Evolutionary conservation across 2,888 invertebrate species (phyloP), one percentile per base, ranked within the genome.

Genomic region (Lasiommata megera): DNA sequence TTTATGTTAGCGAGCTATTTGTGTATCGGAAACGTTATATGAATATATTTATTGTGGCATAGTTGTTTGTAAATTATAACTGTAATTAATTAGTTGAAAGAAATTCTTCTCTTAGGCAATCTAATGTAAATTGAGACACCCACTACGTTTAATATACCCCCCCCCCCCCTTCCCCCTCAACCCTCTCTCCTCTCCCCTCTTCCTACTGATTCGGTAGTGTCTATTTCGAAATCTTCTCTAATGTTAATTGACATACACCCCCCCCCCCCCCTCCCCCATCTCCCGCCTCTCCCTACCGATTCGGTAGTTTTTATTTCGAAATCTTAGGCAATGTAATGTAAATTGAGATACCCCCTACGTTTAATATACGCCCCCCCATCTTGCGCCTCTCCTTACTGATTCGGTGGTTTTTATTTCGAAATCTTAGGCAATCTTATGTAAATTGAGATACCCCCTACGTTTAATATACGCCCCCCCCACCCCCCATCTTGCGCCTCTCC

Each of bases 11-110:
- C 18, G 38, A 11, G 7, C 28, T 12, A n/a, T 16, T n/a, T 18
- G 1, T 46, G 44, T 46, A 41, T 17, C 8, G 7, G n/a, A n/a
- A n/a, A n/a, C 28, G 6, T 2, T 43, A 40, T 9, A 40, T 40
- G 11, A 34, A 18, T 18, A 48, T 36, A 37, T 50, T 40, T 40
- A 51, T 51, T 51, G 51, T 51, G 38, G 28, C 6, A 40, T 29
- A 40, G 38, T 38, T n/a, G 18, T 18, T 8, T 47, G 17, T 47
- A 6, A 17, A 47, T 44, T 44, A 3, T 44, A n/a, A n/a, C n/a
- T 12, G 11, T 23, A 29, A 29, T 29, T 14, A 28, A 6, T 29
- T 14, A 23, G 28, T 43, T 12, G 43, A 43, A 43, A 23, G n/a
- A 2, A 12, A 23, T 31, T 31, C 1, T 31, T 31, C n/a, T 43